phyloP scores from a whole-genome alignment of 2,113 vertebrate genomes.

The Prolemur simus region DNA sequence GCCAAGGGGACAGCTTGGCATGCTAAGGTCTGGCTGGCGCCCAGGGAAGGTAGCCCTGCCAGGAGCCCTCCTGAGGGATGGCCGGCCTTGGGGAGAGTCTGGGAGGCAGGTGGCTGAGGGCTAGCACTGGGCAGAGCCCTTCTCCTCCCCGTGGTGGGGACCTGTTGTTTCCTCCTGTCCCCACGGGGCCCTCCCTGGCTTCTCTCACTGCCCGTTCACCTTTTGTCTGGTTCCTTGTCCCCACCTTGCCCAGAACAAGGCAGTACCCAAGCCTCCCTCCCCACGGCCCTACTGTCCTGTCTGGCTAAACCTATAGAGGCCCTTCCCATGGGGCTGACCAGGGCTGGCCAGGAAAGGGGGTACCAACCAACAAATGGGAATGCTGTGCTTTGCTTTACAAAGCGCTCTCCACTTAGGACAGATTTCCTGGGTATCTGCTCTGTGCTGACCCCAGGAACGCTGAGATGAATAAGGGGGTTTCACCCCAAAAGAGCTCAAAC shows the following conservation, averaged over 20 bases:
- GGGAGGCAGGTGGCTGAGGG: neutral
- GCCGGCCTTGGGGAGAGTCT: neutral
- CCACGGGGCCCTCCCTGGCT: neutral
- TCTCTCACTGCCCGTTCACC: neutral
- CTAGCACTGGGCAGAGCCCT: neutral
- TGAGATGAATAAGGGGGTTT: neutral
- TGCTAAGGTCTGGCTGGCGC: neutral
- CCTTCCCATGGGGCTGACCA: neutral
- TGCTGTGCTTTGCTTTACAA: neutral
- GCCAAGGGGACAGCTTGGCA: neutral
- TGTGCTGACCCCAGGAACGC: neutral
- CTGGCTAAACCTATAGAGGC: neutral
- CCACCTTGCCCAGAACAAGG: neutral
- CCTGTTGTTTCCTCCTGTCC: neutral
- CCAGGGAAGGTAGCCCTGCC: neutral
- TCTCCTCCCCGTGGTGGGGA: neutral
- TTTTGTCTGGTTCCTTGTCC: neutral
- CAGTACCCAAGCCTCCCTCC: neutral
- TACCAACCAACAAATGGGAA: neutral
- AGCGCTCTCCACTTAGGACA: neutral
- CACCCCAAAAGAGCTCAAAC: neutral
- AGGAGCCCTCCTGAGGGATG: neutral
- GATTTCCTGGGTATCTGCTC: neutral
- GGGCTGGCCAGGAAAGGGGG: neutral
- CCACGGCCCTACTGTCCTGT: rapidly evolving